These are phyloP conservation scores for Agrilus biguttatus DNA, from an alignment of 2,888 invertebrate genomes.

Conservation along the genomic window DNA sequence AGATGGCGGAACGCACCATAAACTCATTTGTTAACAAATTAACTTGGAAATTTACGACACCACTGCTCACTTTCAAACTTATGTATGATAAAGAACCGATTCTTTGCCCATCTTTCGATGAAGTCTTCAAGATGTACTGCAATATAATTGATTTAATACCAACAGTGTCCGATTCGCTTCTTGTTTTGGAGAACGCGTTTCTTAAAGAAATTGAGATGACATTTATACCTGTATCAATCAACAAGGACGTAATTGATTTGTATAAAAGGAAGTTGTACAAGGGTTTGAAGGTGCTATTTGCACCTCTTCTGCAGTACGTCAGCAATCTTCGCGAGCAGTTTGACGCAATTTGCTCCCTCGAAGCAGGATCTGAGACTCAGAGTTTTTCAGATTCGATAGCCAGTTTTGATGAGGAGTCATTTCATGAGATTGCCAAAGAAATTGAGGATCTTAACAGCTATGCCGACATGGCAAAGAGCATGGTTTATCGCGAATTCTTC, in stretches of 20 bases:
- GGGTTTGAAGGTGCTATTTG: too few relatives aligned
- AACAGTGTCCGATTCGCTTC: neutral
- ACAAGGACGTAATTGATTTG: conserved; percentile 16
- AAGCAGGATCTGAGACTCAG: neutral
- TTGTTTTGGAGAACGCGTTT: conserved; percentile 5
- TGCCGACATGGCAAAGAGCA: conserved; percentile 43
- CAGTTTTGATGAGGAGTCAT: conserved; percentile 25
- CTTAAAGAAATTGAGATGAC: conserved; percentile 8
- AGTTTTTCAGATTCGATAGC: conserved; percentile 15
- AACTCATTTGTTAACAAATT: too few relatives aligned
- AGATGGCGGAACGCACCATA: too few relatives aligned
- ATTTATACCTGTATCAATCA: conserved; percentile 19
- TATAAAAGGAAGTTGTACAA: too few relatives aligned
- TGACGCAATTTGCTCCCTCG: too few relatives aligned
- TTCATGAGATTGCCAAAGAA: conserved; percentile 44
- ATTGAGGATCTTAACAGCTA: conserved; percentile 46
- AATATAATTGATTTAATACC: conserved; percentile 32
- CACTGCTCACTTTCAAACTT: conserved; percentile 28
- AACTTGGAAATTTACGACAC: too few relatives aligned
- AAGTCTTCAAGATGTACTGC: conserved; percentile 42
- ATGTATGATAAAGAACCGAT: conserved; percentile 39
- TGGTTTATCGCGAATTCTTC: conserved; percentile 54
- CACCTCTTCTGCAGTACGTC: conserved; percentile 1
- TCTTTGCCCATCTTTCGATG: conserved; percentile 43
- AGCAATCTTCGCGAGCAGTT: conserved; percentile 1